Evolutionary conservation across 2,113 vertebrate genomes (phyloP).

Genomic region (Lampris megalopsis): DNA sequence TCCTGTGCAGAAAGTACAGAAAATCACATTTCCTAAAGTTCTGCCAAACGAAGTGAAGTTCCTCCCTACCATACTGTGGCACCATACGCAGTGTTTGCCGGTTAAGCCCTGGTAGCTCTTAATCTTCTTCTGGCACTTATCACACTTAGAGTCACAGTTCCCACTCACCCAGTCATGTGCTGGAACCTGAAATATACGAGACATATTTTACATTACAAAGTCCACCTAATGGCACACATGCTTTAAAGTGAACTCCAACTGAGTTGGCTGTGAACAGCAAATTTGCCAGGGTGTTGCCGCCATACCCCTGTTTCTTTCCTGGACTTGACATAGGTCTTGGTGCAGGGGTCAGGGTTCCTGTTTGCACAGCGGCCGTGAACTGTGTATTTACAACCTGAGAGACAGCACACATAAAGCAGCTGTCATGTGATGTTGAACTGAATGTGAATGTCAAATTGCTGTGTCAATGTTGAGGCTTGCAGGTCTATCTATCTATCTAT

Average conservation of each 20-base stretch:
- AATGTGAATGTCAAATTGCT: background rate
- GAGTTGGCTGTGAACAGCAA: background rate
- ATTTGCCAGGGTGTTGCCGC: conserved; percentile 33
- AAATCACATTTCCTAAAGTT: background rate
- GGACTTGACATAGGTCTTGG: conserved; percentile 92
- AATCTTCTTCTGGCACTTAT: conserved; percentile 92
- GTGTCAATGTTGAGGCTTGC: background rate
- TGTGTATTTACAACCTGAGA: conserved; percentile 90
- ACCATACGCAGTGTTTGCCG: conserved; percentile 93
- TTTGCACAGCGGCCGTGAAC: conserved; percentile 93
- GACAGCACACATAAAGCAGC: background rate
- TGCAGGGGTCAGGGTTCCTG: conserved; percentile 86
- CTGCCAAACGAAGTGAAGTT: background rate
- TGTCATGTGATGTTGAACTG: conserved; percentile 6
- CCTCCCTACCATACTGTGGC: conserved; percentile 86
- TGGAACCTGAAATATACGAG: conserved; percentile 79
- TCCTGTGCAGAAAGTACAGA: no score
- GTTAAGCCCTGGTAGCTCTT: conserved; percentile 84
- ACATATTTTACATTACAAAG: conserved; percentile 13
- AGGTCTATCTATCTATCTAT: background rate
- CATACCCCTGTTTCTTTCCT: conserved; percentile 91
- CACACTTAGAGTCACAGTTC: conserved; percentile 89
- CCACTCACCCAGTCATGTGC: conserved; percentile 91
- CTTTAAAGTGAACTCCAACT: background rate
- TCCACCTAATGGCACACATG: conserved; percentile 3